Percentiles rank a stretch among this genome's conserved stretches.
Conservation (phyloP, 2,113 vertebrate genomes). For the Procapra przewalskii region DNA sequence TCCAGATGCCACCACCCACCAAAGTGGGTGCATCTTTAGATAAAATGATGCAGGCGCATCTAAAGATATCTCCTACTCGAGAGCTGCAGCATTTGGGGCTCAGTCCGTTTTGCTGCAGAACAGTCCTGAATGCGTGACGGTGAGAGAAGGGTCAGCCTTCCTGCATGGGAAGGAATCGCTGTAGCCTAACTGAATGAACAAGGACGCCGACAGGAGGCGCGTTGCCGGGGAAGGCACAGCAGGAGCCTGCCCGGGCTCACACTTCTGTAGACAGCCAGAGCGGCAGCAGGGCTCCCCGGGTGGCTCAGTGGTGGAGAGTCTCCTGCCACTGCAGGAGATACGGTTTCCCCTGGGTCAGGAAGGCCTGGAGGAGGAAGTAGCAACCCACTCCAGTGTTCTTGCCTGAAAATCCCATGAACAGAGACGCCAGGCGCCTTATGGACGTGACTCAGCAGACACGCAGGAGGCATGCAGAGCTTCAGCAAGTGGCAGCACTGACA, state of each 20-base stretch:
- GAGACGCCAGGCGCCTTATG: background rate
- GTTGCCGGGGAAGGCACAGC: background rate
- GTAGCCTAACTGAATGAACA: background rate
- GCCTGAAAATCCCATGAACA: background rate
- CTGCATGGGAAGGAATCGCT: background rate
- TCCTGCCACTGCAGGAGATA: background rate
- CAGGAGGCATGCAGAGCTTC: background rate
- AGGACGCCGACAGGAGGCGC: background rate
- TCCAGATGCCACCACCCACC: background rate
- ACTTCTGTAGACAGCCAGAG: background rate
- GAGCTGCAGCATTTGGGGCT: background rate
- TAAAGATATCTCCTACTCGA: background rate
- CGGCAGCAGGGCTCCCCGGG: background rate
- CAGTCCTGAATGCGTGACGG: background rate
- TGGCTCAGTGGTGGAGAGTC: background rate
- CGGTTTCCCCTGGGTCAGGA: background rate
- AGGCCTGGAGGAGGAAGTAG: background rate
- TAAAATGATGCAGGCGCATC: background rate
- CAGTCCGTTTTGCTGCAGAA: background rate
- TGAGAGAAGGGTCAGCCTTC: background rate
- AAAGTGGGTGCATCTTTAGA: background rate
- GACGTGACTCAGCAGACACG: background rate
- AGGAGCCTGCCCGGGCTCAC: accelerated
- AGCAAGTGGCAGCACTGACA: background rate
- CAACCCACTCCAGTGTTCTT: background rate